Conservation (phyloP, 2,113 vertebrate genomes). For the Struthio camelus region DNA sequence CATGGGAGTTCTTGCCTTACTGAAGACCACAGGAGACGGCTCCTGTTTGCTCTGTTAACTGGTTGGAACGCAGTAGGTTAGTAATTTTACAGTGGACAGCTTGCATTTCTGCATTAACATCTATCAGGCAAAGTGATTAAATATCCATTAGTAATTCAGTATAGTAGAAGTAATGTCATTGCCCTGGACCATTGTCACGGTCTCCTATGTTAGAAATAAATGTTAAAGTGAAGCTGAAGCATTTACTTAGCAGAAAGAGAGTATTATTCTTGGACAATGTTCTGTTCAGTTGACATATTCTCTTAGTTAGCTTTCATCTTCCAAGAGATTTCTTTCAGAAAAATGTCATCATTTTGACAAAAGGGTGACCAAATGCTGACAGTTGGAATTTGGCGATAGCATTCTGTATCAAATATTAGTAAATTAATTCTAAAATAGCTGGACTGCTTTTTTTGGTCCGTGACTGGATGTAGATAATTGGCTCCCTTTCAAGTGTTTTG, state of each 20-base stretch:
- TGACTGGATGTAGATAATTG: conserved; percentile 39
- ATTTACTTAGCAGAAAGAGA: not conserved
- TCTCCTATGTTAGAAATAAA: not conserved
- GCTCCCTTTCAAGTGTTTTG: conserved; percentile 12
- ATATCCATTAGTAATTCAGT: not conserved
- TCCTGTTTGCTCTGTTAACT: not conserved
- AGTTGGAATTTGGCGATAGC: conserved; percentile 26
- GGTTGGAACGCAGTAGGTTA: not conserved
- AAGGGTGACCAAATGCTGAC: conserved; percentile 41
- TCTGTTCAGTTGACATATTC: not conserved
- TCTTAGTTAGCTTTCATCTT: conserved; percentile 31
- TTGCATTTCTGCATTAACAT: not conserved
- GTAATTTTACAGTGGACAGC: not conserved
- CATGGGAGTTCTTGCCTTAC: not conserved
- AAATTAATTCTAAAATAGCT: conserved; percentile 51
- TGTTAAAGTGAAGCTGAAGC: not conserved
- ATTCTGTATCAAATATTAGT: conserved; percentile 26
- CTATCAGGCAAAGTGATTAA: not conserved
- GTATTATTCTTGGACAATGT: not conserved
- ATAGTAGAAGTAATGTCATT: not conserved
- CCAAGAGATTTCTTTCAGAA: not conserved
- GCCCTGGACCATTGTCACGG: not conserved
- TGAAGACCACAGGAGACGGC: not conserved
- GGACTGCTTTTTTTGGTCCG: conserved; percentile 23
- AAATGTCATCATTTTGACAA: conserved; percentile 26